Percentiles rank a stretch among this genome's conserved stretches.
These are phyloP conservation scores for Drosophila cyrtoloma DNA, from an alignment of 2,888 invertebrate genomes.

Conservation along the genomic window DNA sequence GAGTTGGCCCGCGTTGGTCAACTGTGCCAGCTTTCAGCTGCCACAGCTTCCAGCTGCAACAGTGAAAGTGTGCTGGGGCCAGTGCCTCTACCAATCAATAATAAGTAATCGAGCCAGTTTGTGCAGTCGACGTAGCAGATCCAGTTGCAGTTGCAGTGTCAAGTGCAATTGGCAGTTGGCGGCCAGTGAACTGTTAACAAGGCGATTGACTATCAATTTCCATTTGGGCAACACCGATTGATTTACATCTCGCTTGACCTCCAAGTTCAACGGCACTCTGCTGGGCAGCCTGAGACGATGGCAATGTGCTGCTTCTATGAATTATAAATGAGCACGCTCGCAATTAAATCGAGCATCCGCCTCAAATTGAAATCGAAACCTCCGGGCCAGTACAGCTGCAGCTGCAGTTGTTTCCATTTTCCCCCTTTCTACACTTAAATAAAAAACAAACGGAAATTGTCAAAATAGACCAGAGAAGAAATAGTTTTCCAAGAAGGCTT, in stretches of 20 bases:
- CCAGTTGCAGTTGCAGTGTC: conserved; percentile 56
- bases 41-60: conserved; percentile 19
- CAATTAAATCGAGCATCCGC: conserved; percentile 79
- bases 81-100: conserved; percentile 21
- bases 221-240: conserved; percentile 48
- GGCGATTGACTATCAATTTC: conserved; percentile 55
- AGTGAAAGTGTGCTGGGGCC: conserved; percentile 61
- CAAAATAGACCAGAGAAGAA: neutral
- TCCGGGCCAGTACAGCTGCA: conserved; percentile 8
- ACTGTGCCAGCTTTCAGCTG: neutral
- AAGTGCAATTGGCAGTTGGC: conserved; percentile 63
- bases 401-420: conserved; percentile 3
- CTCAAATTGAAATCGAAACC: conserved; percentile 82
- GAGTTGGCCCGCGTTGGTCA: conserved; percentile 37
- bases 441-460: neutral
- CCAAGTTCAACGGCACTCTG: conserved; percentile 66
- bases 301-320: conserved; percentile 54
- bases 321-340: conserved; percentile 53
- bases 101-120: conserved; percentile 40
- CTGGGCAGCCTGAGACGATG: conserved; percentile 49
- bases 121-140: conserved; percentile 28
- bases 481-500: neutral
- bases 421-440: conserved; percentile 3
- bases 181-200: conserved; percentile 63
- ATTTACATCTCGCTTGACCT: conserved; percentile 60